Evolutionary conservation across 2,113 vertebrate species (phyloP), one percentile per base, ranked within the genome.

Genomic region (Paedocypris sp.): DNA sequence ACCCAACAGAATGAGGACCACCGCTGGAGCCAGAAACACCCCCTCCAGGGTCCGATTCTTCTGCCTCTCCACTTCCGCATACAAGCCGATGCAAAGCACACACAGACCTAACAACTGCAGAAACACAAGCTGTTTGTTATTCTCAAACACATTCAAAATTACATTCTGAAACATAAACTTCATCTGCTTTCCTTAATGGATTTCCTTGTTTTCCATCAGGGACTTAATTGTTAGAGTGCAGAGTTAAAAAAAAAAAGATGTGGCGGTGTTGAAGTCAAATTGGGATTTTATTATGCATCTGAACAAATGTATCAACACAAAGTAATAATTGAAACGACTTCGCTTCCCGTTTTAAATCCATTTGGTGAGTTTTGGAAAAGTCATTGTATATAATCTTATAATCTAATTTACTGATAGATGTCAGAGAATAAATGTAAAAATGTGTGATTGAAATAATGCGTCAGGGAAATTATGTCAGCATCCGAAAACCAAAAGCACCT

Each of bases 21-120:
- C 75, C 1, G 91, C 90, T 0, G 90, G 91, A 22, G 91, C 91
- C 51, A 92, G 79, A 73, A 92, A 93, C 29, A 91, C 79, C 2
- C 89, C 90, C 79, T 90, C 88, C 73, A 93, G 73, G 32, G 91
- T 93, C 26, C 86, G 86, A 76, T 92, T 87, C 71, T 81, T 89
- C 71, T 91, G 90, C 26, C 90, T 70, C 64, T 93, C 91, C 70
- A 85, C 89, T 72, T 93, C 90, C 0, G 91, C 91, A 1, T 93
- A 93, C 42, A 89, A 80, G 26, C 90, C 91, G 13, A 91, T 61
- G 4, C 90, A 89, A 3, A 92, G 73, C 48, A 93, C 86, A 19
- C 83, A 75, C 0, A 93, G 82, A 32, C 91, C 91, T 18, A 91
- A 73, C 36, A 91, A 59, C 91, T 93, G 56, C 19, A 13, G 38